Base-by-base conservation (phyloP, 2,888 invertebrate genomes). In the Thysanoteuthis rhombus region DNA sequence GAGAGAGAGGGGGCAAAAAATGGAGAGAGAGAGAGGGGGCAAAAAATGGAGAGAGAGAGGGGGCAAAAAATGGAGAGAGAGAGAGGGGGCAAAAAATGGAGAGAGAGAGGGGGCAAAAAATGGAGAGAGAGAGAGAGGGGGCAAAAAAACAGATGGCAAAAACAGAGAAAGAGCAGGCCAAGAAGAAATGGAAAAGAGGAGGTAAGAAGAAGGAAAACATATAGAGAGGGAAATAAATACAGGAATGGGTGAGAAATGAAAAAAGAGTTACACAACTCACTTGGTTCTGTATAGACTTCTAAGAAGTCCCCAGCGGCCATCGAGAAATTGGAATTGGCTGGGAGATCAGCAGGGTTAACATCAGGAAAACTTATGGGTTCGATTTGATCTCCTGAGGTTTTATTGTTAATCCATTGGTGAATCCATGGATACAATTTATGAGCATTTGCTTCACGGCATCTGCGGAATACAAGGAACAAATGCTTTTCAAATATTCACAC, bases 221-320 rank as follows among this genome's bases (percentile, higher is more conserved):
- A n/a, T n/a, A n/a, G n/a, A n/a, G n/a, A n/a, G n/a, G n/a, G n/a
- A n/a, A n/a, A n/a, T n/a, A n/a, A n/a, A n/a, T n/a, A n/a, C n/a
- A n/a, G n/a, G 12, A 39, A 36, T 6, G 32, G 16, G 10, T 32
- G 25, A 22, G 39, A 16, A 42, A 12, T 22, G 19, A 10, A 12
- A 32, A 25, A 38, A 10, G 10, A 32, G 28, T 4, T 3, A 40
- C 8, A 40, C 28, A 89, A 93, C 92, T 93, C 94, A 97, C 97
- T 96, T 94, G 95, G 95, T 52, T 97, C 96, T 89, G 95, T 96
- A 95, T 97, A 97, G 95, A 99, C 98, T 97, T 99, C 99, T 36
- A 99, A 97, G 96, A 99, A 99, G 97, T 99, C 99, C 0, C 99
- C 99, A 32, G 99, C 99, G 0, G 98, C 98, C 98, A 99, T 99